Percentiles rank a stretch among this genome's conserved stretches.
Evolutionary conservation across 2,797 vertebrate species (phyloP).

Genomic region (Takifugu ocellatus): DNA sequence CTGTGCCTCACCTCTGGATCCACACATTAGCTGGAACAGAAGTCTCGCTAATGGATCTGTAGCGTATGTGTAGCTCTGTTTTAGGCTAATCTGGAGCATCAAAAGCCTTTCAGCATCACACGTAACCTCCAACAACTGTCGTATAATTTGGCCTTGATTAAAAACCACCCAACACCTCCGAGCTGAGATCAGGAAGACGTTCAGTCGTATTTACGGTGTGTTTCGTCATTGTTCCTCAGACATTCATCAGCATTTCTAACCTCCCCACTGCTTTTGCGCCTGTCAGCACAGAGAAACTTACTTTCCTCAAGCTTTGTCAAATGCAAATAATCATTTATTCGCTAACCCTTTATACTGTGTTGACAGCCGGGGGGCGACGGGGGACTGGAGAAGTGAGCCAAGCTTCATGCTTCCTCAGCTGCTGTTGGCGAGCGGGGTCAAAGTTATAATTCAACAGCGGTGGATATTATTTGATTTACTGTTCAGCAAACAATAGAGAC

Average conservation of each 20-base stretch:
- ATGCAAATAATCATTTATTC: slow-evolving; percentile 55
- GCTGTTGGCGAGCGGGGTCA: slow-evolving; percentile 46
- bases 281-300: slow-evolving; percentile 20
- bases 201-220: slow-evolving; percentile 44
- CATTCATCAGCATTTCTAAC: slow-evolving; percentile 11
- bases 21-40: too few relatives aligned
- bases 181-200: slow-evolving; percentile 30
- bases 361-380: slow-evolving; percentile 31
- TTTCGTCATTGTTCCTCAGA: slow-evolving; percentile 47
- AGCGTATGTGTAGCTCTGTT: too few relatives aligned
- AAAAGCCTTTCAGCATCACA: too few relatives aligned
- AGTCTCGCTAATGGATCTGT: too few relatives aligned
- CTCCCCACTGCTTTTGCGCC: slow-evolving; percentile 25
- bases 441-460: slow-evolving; percentile 21
- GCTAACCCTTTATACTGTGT: slow-evolving; percentile 26
- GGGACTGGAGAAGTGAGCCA: slow-evolving; percentile 9
- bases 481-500: slow-evolving; percentile 17
- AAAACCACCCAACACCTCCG: slow-evolving; percentile 42
- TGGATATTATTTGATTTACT: slow-evolving; percentile 37
- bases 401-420: slow-evolving; percentile 34
- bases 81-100: too few relatives aligned
- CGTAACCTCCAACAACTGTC: too few relatives aligned
- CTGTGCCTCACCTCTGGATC: too few relatives aligned
- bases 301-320: slow-evolving; percentile 33
- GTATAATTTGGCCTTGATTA: slow-evolving; percentile 45